Evolutionary conservation across 2,888 invertebrate species (phyloP).

Genomic region (Theristus sp.): DNA sequence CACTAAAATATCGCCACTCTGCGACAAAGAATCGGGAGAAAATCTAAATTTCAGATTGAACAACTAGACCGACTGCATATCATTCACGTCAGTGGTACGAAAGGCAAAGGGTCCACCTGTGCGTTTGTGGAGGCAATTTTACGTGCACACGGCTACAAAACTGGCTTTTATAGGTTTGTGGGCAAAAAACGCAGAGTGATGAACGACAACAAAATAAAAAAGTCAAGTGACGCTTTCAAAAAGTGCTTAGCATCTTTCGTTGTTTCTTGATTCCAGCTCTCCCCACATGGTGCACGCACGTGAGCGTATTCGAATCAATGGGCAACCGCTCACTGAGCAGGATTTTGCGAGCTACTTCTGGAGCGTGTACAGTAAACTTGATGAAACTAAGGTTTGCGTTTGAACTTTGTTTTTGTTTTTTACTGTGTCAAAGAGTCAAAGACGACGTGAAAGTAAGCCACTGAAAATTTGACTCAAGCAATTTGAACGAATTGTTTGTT

Average conservation of each 20-base stretch:
- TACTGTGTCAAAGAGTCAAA: not conserved
- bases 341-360: slow-evolving; percentile 63
- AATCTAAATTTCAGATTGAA: not conserved
- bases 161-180: slow-evolving; percentile 56
- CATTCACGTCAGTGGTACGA: slow-evolving; percentile 89
- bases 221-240: too few species aligned
- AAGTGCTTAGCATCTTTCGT: too few species aligned
- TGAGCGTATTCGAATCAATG: slow-evolving; percentile 75
- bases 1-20: too few species aligned
- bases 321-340: slow-evolving; percentile 51
- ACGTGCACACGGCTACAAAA: slow-evolving; percentile 57
- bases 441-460: not conserved
- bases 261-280: too few species aligned
- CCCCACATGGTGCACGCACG: slow-evolving; percentile 79
- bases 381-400: not conserved
- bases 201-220: not conserved
- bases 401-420: not conserved
- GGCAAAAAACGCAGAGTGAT: not conserved
- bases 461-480: too few species aligned
- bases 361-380: slow-evolving; percentile 42
- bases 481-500: too few species aligned
- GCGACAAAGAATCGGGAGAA: too few species aligned
- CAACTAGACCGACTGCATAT: slow-evolving; percentile 40
- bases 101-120: slow-evolving; percentile 87
- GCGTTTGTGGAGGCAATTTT: slow-evolving; percentile 76